These are phyloP conservation scores for Brachyhypopomus gauderio DNA, from an alignment of 2,113 vertebrate genomes.

Conservation along the genomic window DNA sequence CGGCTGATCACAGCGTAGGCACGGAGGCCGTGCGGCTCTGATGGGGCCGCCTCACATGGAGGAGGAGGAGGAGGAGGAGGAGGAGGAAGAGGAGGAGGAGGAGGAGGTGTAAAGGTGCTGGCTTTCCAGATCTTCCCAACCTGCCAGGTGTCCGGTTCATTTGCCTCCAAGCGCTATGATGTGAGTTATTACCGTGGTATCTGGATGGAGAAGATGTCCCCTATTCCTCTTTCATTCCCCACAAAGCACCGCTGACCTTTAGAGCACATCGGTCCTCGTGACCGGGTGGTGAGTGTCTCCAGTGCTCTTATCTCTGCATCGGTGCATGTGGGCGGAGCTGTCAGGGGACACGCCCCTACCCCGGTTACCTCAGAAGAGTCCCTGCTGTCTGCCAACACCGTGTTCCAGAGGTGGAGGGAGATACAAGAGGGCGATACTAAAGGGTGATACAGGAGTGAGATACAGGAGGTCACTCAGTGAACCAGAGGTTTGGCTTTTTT, in stretches of 20 bases:
- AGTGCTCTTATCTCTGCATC: constrained; percentile 21
- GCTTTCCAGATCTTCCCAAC: not conserved
- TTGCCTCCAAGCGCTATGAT: no score
- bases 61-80: no score
- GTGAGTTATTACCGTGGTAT: no score
- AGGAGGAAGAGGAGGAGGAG: not conserved
- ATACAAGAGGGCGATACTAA: not conserved
- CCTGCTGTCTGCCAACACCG: not conserved
- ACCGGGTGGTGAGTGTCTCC: constrained; percentile 32
- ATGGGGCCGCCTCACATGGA: no score
- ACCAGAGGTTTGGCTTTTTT: no score
- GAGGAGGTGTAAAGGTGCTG: not conserved
- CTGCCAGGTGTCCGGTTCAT: no score
- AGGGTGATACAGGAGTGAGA: not conserved
- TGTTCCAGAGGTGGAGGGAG: not conserved
- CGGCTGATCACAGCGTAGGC: not conserved
- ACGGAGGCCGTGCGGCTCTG: not conserved
- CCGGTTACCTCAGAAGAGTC: constrained; percentile 35
- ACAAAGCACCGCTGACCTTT: constrained; percentile 29
- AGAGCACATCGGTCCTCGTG: not conserved
- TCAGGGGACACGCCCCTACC: constrained; percentile 23
- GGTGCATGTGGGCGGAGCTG: constrained; percentile 7
- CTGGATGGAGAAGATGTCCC: not conserved
- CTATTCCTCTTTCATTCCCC: not conserved
- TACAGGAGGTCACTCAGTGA: no score